Percentiles rank a stretch among this genome's conserved stretches.
These are phyloP conservation scores for Poeciliopsis prolifica DNA, from an alignment of 2,113 vertebrate species.

Conservation along the genomic window DNA sequence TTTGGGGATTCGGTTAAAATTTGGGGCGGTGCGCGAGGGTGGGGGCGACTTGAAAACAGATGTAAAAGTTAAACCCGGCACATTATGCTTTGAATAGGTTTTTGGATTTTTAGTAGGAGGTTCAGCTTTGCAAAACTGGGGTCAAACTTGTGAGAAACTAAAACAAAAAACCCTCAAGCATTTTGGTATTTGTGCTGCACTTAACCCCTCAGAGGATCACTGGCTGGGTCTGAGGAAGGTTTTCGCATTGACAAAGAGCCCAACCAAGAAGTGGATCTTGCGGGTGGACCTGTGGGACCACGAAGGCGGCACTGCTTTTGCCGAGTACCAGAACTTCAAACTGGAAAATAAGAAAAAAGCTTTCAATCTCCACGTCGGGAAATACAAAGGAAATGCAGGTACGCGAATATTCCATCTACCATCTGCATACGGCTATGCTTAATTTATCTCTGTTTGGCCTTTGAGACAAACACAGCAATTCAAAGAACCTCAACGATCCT, in stretches of 20 bases:
- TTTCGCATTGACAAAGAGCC: conserved; percentile 48
- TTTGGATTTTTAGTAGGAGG: too few relatives aligned
- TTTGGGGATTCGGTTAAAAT: neutral
- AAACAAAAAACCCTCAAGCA: neutral
- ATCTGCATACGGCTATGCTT: too few relatives aligned
- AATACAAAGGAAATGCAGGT: conserved; percentile 74
- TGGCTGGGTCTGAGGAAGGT: conserved; percentile 74
- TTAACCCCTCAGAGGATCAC: conserved; percentile 66
- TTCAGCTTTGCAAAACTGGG: neutral
- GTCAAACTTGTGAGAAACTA: neutral
- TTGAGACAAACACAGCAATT: too few relatives aligned
- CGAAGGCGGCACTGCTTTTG: conserved; percentile 48
- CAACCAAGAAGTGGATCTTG: conserved; percentile 41
- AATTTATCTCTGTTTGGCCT: too few relatives aligned
- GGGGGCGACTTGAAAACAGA: neutral
- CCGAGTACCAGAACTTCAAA: conserved; percentile 66
- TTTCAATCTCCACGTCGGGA: conserved; percentile 67
- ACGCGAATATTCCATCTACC: neutral
- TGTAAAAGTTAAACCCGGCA: too few relatives aligned
- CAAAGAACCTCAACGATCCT: too few relatives aligned
- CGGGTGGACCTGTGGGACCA: conserved; percentile 75
- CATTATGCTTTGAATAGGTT: too few relatives aligned
- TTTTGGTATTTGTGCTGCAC: neutral
- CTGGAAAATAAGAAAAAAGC: conserved; percentile 40
- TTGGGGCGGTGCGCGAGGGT: too few relatives aligned